Evolutionary conservation across 2,888 invertebrate genomes (phyloP), one percentile per base, ranked within the genome.

Genomic region (Eupithecia dodoneata): DNA sequence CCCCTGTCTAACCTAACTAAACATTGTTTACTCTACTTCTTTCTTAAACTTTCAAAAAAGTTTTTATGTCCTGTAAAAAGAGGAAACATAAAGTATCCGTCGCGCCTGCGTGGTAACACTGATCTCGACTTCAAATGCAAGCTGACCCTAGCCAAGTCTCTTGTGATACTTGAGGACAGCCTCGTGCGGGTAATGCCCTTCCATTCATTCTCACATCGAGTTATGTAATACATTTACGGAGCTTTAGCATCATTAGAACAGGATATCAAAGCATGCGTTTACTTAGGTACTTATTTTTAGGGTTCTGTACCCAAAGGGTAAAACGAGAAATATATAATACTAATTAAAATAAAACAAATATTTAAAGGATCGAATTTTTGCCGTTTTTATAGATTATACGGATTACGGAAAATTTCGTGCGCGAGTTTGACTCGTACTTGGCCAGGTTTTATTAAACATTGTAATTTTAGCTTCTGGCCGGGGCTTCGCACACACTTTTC

Each of bases 81-180:
- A 0, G 55, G 9, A 59, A 59, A 59, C 18, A 18, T 18, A 59
- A 18, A 18, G 18, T 18, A 3, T 3, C 18, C 18, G 10, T 45
- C 45, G 76, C 76, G 76, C 76, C n/a, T 76, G 76, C 76, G 76
- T 71, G 71, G 55, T 72, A 49, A 49, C 65, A 63, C 76, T 52
- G 71, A 73, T 76, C 59, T 59, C 71, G 6, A 63, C 18, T 77
- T 71, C 63, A 52, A 30, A 74, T 67, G 66, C 74, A 73, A 63
- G 72, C 75, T 75, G 75, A 70, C 66, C 71, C 72, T 41, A 41
- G 69, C 72, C 18, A 66, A 71, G 55, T 49, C 74, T 73, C 45
- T 73, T 67, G 44, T 44, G 67, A 67, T 67, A 44, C 67, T 67
- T 67, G 44, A 67, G 18, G 10, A 59, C 18, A 59, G 59, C 59